Evolutionary conservation across 2,888 invertebrate species (phyloP).

Genomic region (Hyles lineata): DNA sequence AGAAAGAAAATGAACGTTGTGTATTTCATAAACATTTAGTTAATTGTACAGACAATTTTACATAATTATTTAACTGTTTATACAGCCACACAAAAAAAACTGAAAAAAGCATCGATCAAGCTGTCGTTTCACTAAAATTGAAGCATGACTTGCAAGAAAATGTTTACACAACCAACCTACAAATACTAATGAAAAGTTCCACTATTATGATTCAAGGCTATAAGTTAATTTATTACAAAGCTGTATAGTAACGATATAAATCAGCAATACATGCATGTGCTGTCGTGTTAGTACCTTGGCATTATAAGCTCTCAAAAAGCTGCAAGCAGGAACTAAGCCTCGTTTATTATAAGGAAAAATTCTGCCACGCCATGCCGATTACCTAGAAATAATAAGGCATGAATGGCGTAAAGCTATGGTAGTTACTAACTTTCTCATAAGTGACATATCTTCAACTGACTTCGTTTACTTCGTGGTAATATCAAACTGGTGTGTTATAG

Average conservation of each 20-base stretch:
- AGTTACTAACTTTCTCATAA: background rate
- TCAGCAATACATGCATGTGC: constrained; percentile 54
- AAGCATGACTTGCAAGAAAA: background rate
- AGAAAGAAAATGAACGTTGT: too few relatives aligned
- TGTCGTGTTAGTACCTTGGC: constrained; percentile 72
- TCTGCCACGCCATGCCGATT: constrained; percentile 73
- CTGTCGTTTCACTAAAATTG: background rate
- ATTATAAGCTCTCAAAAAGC: constrained; percentile 80
- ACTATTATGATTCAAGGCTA: background rate
- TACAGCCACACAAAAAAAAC: background rate
- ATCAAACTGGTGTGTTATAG: background rate
- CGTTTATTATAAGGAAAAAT: constrained; percentile 60
- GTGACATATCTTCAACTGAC: background rate
- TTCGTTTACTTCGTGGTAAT: background rate
- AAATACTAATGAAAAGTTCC: constrained; percentile 18
- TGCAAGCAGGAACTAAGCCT: constrained; percentile 75
- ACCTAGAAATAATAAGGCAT: constrained; percentile 75
- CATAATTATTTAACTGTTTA: background rate
- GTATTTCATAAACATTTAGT: too few relatives aligned
- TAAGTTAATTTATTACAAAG: constrained; percentile 10
- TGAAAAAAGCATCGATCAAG: background rate
- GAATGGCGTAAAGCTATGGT: constrained; percentile 47
- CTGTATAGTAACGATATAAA: constrained; percentile 3
- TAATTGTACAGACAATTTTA: background rate
- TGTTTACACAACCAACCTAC: background rate